Percentiles rank a stretch among this genome's conserved stretches.
phyloP scores from a whole-genome alignment of 2,113 vertebrate genomes.

The Pseudonaja textilis region DNA sequence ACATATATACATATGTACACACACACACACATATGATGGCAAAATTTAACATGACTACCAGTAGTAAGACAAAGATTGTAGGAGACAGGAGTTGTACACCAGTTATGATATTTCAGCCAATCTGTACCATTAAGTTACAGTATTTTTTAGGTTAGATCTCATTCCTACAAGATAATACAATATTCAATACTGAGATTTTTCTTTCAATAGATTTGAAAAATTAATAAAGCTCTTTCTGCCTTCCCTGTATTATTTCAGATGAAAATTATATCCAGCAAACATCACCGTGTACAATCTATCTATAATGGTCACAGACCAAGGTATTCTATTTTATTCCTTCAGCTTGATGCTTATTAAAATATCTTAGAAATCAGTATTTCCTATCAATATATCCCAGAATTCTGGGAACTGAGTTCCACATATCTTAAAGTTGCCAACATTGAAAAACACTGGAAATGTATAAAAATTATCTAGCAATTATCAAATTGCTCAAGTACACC shows the following conservation, averaged over 20 bases:
- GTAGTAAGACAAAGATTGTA: not conserved
- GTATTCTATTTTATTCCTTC: not conserved
- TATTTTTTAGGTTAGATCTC: not conserved
- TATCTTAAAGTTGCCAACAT: not conserved
- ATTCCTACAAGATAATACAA: constrained; percentile 3
- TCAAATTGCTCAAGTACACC: not conserved
- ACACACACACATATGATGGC: not conserved
- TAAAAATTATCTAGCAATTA: not conserved
- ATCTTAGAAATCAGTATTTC: not conserved
- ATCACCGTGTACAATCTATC: not conserved
- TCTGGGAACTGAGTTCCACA: not conserved
- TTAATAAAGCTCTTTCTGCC: not conserved
- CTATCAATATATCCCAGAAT: not conserved
- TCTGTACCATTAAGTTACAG: not conserved
- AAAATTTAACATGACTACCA: not conserved
- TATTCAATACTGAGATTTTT: not conserved
- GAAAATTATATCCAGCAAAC: not conserved
- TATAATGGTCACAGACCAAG: too few relatives aligned
- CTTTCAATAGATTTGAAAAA: not conserved
- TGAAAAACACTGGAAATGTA: not conserved
- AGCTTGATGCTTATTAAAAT: not conserved
- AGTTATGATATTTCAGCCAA: not conserved
- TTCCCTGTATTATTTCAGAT: not conserved
- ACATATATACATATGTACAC: too few relatives aligned
- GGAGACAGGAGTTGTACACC: not conserved